phyloP scores from a whole-genome alignment of 2,888 invertebrate genomes.

The Morpho achilles region DNA sequence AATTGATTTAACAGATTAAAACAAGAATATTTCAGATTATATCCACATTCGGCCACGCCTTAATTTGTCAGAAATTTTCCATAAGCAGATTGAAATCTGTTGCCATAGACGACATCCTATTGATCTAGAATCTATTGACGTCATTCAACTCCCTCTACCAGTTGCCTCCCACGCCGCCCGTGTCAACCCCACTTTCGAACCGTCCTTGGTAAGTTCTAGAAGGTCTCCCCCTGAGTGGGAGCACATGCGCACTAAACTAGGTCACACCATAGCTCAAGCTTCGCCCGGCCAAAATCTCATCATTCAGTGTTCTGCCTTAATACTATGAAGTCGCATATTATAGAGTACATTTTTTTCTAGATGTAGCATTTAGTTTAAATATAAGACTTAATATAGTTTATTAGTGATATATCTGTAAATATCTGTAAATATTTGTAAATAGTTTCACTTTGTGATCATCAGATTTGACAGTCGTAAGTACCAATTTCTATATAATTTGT shows the following conservation, averaged over 20 bases:
- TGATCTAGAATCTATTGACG: not conserved
- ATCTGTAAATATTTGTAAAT: too few relatives aligned
- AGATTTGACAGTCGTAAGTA: too few relatives aligned
- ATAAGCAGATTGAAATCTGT: not conserved
- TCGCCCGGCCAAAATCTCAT: slow-evolving; percentile 1
- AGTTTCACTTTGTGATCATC: too few relatives aligned
- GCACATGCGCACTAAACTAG: slow-evolving; percentile 1
- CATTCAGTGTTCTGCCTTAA: slow-evolving; percentile 1
- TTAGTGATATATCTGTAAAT: too few relatives aligned
- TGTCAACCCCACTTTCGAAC: slow-evolving; percentile 3
- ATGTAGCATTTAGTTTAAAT: too few relatives aligned
- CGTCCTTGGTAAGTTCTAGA: not conserved
- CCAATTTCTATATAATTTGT: too few relatives aligned
- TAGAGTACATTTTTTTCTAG: not conserved
- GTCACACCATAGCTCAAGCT: slow-evolving; percentile 1
- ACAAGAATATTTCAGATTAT: too few relatives aligned
- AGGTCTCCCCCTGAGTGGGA: not conserved
- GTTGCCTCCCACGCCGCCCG: not conserved
- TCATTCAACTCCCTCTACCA: not conserved
- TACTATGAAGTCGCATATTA: not conserved
- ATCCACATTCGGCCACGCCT: too few relatives aligned
- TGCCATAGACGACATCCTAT: not conserved
- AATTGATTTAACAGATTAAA: too few relatives aligned
- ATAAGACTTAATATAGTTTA: too few relatives aligned
- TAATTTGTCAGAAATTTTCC: too few relatives aligned